phyloP scores from a whole-genome alignment of 1,140 invertebrate genomes.

The Daktulosphaira vitifoliae region DNA sequence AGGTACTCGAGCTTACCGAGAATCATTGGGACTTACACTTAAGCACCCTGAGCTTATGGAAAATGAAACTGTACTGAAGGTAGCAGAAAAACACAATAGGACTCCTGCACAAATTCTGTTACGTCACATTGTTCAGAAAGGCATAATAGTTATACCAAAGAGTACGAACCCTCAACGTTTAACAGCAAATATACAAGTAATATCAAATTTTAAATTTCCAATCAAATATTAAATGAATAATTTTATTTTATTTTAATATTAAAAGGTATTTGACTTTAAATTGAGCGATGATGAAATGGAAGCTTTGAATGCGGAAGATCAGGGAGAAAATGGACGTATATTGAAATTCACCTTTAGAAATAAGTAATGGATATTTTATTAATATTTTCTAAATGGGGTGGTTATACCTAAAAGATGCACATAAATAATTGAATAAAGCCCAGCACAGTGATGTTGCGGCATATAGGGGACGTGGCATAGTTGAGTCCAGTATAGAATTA shows the following conservation, averaged over 20 bases:
- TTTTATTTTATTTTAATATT: conserved; percentile 41
- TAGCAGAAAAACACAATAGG: conserved; percentile 49
- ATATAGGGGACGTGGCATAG: too few relatives aligned
- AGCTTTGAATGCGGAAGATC: conserved; percentile 47
- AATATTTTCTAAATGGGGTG: neutral
- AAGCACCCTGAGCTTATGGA: conserved; percentile 40
- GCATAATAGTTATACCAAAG: conserved; percentile 55
- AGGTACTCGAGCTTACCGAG: conserved; percentile 57
- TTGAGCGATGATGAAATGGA: conserved; percentile 48
- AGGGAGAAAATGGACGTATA: conserved; percentile 48
- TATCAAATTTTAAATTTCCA: neutral
- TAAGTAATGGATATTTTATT: conserved; percentile 43
- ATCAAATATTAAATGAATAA: neutral
- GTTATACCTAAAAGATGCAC: neutral
- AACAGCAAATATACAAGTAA: conserved; percentile 49
- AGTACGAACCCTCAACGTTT: conserved; percentile 49
- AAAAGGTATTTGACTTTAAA: conserved; percentile 50
- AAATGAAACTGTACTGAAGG: conserved; percentile 43
- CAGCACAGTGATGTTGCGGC: too few relatives aligned
- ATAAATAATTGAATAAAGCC: neutral
- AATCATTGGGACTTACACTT: conserved; percentile 41
- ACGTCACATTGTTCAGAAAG: conserved; percentile 49
- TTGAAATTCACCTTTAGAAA: conserved; percentile 52
- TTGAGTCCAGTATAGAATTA: too few relatives aligned
- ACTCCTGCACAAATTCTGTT: conserved; percentile 55